Conservation (phyloP, 64 coral and sea anemone genomes). For the Pachyseris speciosa region DNA sequence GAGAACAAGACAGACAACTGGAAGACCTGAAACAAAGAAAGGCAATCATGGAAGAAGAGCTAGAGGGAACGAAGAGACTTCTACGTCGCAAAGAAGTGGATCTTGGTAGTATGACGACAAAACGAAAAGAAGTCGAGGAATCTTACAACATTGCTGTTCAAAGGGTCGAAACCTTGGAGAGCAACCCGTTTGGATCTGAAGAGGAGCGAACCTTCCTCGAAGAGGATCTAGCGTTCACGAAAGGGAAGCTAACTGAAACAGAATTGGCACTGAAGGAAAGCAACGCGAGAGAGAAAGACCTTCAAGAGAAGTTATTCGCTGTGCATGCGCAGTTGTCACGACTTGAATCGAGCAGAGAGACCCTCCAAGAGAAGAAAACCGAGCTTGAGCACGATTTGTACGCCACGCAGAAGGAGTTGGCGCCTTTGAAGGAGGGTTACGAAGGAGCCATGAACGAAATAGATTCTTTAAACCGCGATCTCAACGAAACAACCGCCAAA, state of each 20-base stretch:
- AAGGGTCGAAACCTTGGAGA: slow-evolving; percentile 42
- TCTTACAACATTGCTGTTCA: slow-evolving; percentile 52
- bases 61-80: slow-evolving; percentile 71
- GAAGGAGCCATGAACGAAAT: slow-evolving; percentile 81
- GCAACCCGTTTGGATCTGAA: slow-evolving; percentile 48
- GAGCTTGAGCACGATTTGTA: slow-evolving; percentile 93
- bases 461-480: slow-evolving; percentile 53
- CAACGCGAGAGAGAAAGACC: slow-evolving; percentile 75
- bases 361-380: slow-evolving; percentile 87
- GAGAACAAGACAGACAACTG: slow-evolving; percentile 71
- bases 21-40: slow-evolving; percentile 79
- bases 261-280: slow-evolving; percentile 67
- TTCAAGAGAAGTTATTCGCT: slow-evolving; percentile 76
- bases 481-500: slow-evolving; percentile 78
- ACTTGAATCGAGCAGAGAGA: slow-evolving; percentile 87
- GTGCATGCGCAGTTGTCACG: slow-evolving; percentile 79
- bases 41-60: slow-evolving; percentile 62
- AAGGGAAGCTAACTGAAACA: slow-evolving; percentile 76
- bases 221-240: slow-evolving; percentile 82
- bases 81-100: slow-evolving; percentile 81
- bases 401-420: slow-evolving; percentile 80
- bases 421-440: slow-evolving; percentile 86
- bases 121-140: slow-evolving; percentile 65
- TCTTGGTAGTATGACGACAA: slow-evolving; percentile 39
- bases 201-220: slow-evolving; percentile 60